Evolutionary conservation across 2,888 invertebrate genomes (phyloP).

Genomic region (Clitarchus hookeri): DNA sequence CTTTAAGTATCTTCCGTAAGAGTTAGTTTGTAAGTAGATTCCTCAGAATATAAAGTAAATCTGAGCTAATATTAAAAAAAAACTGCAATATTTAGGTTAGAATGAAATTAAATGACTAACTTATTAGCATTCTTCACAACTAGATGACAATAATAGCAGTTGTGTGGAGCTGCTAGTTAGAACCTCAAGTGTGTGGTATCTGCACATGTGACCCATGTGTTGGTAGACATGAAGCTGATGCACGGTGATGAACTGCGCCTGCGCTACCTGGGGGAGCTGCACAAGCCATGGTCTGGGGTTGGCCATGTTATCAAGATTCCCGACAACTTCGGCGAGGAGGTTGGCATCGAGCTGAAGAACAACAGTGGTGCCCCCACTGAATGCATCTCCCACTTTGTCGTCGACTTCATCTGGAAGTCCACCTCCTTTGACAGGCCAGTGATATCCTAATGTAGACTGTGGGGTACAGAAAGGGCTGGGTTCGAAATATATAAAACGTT

Average conservation of each 20-base stretch:
- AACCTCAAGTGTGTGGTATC: no score
- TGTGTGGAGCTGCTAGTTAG: no score
- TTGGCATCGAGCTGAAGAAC: conserved; percentile 94
- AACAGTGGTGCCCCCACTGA: conserved; percentile 92
- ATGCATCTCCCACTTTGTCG: conserved; percentile 93
- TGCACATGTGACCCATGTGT: not conserved
- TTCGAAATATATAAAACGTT: no score
- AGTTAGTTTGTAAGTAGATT: no score
- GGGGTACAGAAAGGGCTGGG: no score
- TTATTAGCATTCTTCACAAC: no score
- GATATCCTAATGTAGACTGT: not conserved
- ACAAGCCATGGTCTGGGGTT: conserved; percentile 96
- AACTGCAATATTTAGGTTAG: no score
- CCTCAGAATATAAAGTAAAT: no score
- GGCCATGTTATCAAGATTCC: conserved; percentile 97
- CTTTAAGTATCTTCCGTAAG: no score
- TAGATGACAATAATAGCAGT: no score
- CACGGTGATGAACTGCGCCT: conserved; percentile 96
- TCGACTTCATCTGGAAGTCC: conserved; percentile 99
- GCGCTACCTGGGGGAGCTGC: conserved; percentile 89
- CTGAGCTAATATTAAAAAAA: no score
- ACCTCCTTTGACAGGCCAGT: conserved; percentile 91
- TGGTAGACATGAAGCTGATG: conserved; percentile 95
- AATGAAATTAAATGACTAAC: no score
- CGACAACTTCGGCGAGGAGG: conserved; percentile 96